Base-by-base conservation (phyloP, 2,113 vertebrate genomes). In the Seriola quinqueradiata region DNA sequence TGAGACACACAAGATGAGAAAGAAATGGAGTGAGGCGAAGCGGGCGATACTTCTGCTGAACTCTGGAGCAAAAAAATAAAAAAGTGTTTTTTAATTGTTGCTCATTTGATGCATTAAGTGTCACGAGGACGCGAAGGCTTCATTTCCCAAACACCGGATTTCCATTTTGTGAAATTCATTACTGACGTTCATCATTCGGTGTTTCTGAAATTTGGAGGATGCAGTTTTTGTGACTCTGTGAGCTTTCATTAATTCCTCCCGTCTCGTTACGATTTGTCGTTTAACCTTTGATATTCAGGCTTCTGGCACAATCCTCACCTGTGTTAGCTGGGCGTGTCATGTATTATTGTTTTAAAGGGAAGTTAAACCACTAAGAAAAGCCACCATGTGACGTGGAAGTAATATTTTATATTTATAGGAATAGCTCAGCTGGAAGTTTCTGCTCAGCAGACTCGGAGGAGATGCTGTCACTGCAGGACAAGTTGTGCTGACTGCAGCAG, bases 31-130 rank as follows among this genome's bases (percentile, higher is more conserved):
- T 13, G 65, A 83, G 36, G n/a, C 7, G 3, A 69, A 46, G 58
- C 70, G 0, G 40, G 2, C 40, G 6, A 23, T 1, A 44, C 72
- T 63, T 82, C 54, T 5, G 28, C 52, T 28, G 36, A 59, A 71
- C 21, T 57, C 34, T 19, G 5, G 17, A 46, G 32, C 4, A 23
- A 67, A 67, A 48, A 64, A 32, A 4, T 0, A 64, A 67, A 48
- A 64, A 34, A 4, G 0, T 1, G 28, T 21, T 12, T 52, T 68
- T 64, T 79, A 75, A 88, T 84, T 78, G 28, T 65, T 71, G 36
- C 61, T 83, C 12, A 21, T 74, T 77, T 90, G 76, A 87, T 76
- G 21, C 23, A 83, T 85, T 63, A 71, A 25, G 32, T 54, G 79
- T 75, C 75, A 65, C 7, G 64, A 77, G 42, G 1, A 77, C 42